phyloP scores from a whole-genome alignment of 2,797 vertebrate genomes.

The Sciaenops ocellatus region DNA sequence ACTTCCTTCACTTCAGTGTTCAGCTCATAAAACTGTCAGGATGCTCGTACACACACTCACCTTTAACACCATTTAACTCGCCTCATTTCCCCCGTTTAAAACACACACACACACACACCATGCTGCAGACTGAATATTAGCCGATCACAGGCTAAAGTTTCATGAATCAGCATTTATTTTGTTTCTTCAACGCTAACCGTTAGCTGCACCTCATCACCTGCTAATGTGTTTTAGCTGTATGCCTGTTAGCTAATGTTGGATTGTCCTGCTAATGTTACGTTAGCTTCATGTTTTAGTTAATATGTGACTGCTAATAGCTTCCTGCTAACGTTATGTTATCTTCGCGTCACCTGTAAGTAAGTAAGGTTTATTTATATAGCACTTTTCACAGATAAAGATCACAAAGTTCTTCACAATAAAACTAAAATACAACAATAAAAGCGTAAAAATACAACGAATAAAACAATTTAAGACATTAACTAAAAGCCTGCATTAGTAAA shows the following conservation, averaged over 20 bases:
- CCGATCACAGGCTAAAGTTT: not conserved
- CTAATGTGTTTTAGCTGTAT: not conserved
- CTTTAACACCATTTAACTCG: constrained; percentile 74
- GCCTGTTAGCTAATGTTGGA: not conserved
- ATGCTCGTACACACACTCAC: constrained; percentile 67
- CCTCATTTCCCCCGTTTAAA: constrained; percentile 1
- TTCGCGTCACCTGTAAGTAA: too few relatives aligned
- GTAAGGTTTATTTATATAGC: too few relatives aligned
- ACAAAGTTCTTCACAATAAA: too few relatives aligned
- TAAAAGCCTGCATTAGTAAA: too few relatives aligned
- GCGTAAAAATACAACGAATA: too few relatives aligned
- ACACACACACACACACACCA: not conserved
- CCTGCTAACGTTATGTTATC: too few relatives aligned
- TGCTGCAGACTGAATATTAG: not conserved
- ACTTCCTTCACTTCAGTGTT: constrained; percentile 21
- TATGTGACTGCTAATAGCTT: too few relatives aligned
- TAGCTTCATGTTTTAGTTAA: not conserved
- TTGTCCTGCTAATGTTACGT: not conserved
- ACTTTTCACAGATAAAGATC: too few relatives aligned
- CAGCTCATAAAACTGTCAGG: constrained; percentile 79
- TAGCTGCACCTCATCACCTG: not conserved
- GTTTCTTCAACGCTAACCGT: not conserved
- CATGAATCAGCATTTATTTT: not conserved
- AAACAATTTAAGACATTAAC: too few relatives aligned
- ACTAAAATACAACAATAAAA: too few relatives aligned